Evolutionary conservation across 2,888 invertebrate species (phyloP).

Genomic region (Drosophila emarginata): DNA sequence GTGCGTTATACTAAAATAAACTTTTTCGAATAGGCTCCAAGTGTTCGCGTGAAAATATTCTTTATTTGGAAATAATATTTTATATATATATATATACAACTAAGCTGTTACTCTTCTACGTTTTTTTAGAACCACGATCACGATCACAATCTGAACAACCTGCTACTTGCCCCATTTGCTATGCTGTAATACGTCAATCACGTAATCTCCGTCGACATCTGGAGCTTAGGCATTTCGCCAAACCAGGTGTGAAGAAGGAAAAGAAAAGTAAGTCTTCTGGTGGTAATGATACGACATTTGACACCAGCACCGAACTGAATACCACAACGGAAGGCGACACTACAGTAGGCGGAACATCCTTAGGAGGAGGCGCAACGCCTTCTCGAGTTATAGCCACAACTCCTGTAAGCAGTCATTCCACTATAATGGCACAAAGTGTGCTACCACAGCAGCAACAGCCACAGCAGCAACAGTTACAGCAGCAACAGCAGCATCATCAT

Average conservation of each 20-base stretch:
- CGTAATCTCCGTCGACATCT: constrained; percentile 85
- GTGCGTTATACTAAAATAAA: no score
- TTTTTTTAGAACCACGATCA: constrained; percentile 82
- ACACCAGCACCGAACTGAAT: constrained; percentile 57
- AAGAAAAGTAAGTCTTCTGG: constrained; percentile 80
- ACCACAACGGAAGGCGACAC: constrained; percentile 58
- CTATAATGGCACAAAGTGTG: constrained; percentile 59
- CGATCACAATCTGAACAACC: constrained; percentile 86
- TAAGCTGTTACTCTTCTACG: background rate
- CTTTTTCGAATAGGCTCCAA: no score
- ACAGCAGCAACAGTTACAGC: constrained; percentile 33
- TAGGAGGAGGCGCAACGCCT: constrained; percentile 38
- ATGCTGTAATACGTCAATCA: constrained; percentile 85
- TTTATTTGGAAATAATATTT: background rate
- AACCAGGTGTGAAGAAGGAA: constrained; percentile 82
- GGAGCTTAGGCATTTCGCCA: constrained; percentile 83
- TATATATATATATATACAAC: no score
- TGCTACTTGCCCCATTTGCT: constrained; percentile 85
- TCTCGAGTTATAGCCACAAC: constrained; percentile 49
- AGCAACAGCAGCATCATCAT: constrained; percentile 51
- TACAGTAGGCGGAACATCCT: constrained; percentile 45
- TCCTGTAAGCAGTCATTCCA: constrained; percentile 42
- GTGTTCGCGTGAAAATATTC: no score
- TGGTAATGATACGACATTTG: constrained; percentile 65
- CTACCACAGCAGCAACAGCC: constrained; percentile 65